Evolutionary conservation across 2,113 vertebrate species (phyloP).

Genomic region (Circaetus gallicus): DNA sequence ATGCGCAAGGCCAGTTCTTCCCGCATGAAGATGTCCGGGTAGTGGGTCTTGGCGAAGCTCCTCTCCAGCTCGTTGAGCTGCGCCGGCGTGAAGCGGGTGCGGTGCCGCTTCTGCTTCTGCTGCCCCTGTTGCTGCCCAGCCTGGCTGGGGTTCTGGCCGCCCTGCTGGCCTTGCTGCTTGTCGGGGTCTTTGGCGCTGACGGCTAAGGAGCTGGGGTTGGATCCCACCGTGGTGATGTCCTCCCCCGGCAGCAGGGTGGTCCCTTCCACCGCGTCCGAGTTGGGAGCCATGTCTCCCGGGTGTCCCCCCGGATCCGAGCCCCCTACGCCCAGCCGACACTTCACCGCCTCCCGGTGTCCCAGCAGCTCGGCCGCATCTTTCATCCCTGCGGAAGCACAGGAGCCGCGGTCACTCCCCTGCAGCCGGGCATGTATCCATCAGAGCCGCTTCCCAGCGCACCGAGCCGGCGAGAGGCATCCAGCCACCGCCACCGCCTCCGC

Average conservation of each 20-base stretch:
- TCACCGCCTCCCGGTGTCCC: conserved; percentile 92
- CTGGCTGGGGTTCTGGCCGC: conserved; percentile 77
- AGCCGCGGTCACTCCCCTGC: conserved; percentile 39
- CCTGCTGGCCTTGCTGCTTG: conserved; percentile 83
- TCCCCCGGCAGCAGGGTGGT: conserved; percentile 91
- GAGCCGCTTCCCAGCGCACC: background rate
- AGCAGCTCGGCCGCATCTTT: conserved; percentile 96
- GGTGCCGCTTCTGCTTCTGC: conserved; percentile 93
- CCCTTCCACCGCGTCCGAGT: conserved; percentile 89
- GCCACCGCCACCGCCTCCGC: background rate
- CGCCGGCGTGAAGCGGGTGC: conserved; percentile 93
- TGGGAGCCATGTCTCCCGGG: conserved; percentile 91
- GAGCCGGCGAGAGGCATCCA: background rate
- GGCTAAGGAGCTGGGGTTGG: conserved; percentile 85
- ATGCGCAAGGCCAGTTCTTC: conserved; percentile 93
- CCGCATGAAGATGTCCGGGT: conserved; percentile 96
- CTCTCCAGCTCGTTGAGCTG: conserved; percentile 96
- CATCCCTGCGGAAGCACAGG: conserved; percentile 86
- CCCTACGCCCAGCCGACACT: conserved; percentile 89
- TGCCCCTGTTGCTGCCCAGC: conserved; percentile 83
- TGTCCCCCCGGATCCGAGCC: conserved; percentile 88
- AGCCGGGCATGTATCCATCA: background rate
- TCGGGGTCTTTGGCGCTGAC: conserved; percentile 92
- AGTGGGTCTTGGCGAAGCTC: conserved; percentile 96
- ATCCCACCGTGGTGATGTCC: conserved; percentile 89